Conservation (phyloP, 2,888 invertebrate species). For the Phytoseiulus persimilis region DNA sequence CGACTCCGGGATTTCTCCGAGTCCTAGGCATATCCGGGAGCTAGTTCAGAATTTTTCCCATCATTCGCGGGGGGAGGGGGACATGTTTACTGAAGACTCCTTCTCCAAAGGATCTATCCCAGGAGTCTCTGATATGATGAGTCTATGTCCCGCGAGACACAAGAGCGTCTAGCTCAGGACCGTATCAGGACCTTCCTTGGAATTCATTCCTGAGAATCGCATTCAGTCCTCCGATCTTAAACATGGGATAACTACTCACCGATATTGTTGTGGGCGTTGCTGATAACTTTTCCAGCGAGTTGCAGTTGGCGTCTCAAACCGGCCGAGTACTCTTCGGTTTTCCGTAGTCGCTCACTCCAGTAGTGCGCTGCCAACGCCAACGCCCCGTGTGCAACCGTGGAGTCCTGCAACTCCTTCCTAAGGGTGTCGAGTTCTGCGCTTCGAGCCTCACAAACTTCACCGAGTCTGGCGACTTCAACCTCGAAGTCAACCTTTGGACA, state of each 20-base stretch:
- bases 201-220: too few relatives aligned
- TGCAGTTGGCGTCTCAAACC: conserved; percentile 17
- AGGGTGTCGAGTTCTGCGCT: conserved; percentile 16
- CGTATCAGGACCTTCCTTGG: too few relatives aligned
- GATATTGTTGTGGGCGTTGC: conserved; percentile 33
- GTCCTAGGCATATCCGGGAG: too few relatives aligned
- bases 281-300: conserved; percentile 20
- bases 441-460: conserved; percentile 20
- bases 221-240: too few relatives aligned
- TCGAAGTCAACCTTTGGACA: conserved; percentile 24
- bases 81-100: too few relatives aligned
- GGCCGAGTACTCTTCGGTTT: conserved; percentile 20
- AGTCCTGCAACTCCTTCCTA: not conserved
- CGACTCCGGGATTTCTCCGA: too few relatives aligned
- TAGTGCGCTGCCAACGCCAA: conserved; percentile 33
- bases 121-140: too few relatives aligned
- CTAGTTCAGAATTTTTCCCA: too few relatives aligned
- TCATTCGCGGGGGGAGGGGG: too few relatives aligned
- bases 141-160: too few relatives aligned
- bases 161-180: too few relatives aligned
- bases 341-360: conserved; percentile 25
- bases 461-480: not conserved
- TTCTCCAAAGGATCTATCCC: too few relatives aligned
- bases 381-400: not conserved
- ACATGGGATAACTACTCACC: not conserved